Evolutionary conservation across 2,888 invertebrate genomes (phyloP).

Genomic region (Baronia brevicornis): DNA sequence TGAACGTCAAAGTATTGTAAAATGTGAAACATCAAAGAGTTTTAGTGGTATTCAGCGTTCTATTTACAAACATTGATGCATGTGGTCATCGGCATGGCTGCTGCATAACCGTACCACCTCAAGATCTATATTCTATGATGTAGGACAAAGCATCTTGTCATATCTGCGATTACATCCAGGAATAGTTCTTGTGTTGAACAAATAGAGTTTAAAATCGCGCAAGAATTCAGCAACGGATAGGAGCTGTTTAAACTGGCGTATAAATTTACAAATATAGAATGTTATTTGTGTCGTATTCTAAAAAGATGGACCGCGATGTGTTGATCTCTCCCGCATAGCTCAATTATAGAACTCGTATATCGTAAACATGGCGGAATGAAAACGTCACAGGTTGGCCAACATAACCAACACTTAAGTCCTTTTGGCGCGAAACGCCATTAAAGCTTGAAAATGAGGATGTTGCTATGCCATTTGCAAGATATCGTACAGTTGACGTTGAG

Average conservation of each 20-base stretch:
- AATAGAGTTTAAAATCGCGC: slow-evolving; percentile 38
- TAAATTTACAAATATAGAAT: slow-evolving; percentile 74
- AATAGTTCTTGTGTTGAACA: slow-evolving; percentile 27
- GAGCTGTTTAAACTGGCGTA: slow-evolving; percentile 58
- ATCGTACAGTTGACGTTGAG: slow-evolving; percentile 21
- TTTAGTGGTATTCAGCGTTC: slow-evolving; percentile 52
- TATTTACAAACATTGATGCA: slow-evolving; percentile 76
- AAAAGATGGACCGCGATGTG: slow-evolving; percentile 74
- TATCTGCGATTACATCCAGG: slow-evolving; percentile 23
- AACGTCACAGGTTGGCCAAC: slow-evolving; percentile 41
- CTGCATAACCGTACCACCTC: slow-evolving; percentile 68
- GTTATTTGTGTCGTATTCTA: slow-evolving; percentile 76
- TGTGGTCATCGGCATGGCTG: slow-evolving; percentile 73
- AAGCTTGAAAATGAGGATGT: slow-evolving; percentile 36
- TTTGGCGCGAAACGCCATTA: slow-evolving; percentile 24
- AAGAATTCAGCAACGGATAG: slow-evolving; percentile 33
- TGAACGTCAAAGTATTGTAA: slow-evolving; percentile 20
- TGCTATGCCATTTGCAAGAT: slow-evolving; percentile 48
- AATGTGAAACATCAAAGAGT: slow-evolving; percentile 31
- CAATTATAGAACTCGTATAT: slow-evolving; percentile 71
- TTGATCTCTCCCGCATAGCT: slow-evolving; percentile 75
- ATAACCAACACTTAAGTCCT: slow-evolving; percentile 39
- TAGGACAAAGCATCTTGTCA: slow-evolving; percentile 42
- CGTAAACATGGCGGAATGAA: slow-evolving; percentile 48
- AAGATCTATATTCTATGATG: slow-evolving; percentile 54